A percentile compares a stretch with the other conserved stretches of the same genome.
phyloP scores from a whole-genome alignment of 2,797 vertebrate genomes.

The Anisognathus igniventris region DNA sequence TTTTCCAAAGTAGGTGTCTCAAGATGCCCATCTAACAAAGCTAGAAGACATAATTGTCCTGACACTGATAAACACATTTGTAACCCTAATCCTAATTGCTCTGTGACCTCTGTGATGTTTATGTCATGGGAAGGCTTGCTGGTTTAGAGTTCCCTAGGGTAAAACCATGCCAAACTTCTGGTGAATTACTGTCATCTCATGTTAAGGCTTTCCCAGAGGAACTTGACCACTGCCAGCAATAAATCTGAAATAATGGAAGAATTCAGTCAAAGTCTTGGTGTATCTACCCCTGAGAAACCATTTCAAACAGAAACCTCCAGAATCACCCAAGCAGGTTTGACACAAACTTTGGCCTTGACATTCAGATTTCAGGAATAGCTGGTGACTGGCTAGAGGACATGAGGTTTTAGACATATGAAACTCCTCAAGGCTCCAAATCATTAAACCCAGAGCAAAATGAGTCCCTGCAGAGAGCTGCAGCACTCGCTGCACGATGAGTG shows the following conservation, averaged over 20 bases:
- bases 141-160: constrained; percentile 1
- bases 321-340: background rate
- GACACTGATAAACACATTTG: constrained; percentile 17
- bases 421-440: background rate
- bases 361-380: background rate
- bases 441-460: background rate
- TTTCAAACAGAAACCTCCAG: background rate
- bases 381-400: background rate
- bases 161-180: background rate
- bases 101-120: constrained; percentile 17
- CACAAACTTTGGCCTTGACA: background rate
- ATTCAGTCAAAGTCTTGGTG: background rate
- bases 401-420: background rate
- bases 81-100: constrained; percentile 44
- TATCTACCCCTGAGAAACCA: background rate
- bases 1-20: background rate
- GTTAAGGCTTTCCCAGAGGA: constrained; percentile 11
- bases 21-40: background rate
- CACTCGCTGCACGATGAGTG: background rate
- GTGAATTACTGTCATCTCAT: constrained; percentile 17
- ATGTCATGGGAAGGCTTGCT: background rate
- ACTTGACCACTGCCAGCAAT: background rate
- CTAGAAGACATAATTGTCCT: background rate
- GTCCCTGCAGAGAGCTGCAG: background rate
- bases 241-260: constrained; percentile 7